phyloP scores from a whole-genome alignment of 2,113 vertebrate species.

The Melospiza melodia region DNA sequence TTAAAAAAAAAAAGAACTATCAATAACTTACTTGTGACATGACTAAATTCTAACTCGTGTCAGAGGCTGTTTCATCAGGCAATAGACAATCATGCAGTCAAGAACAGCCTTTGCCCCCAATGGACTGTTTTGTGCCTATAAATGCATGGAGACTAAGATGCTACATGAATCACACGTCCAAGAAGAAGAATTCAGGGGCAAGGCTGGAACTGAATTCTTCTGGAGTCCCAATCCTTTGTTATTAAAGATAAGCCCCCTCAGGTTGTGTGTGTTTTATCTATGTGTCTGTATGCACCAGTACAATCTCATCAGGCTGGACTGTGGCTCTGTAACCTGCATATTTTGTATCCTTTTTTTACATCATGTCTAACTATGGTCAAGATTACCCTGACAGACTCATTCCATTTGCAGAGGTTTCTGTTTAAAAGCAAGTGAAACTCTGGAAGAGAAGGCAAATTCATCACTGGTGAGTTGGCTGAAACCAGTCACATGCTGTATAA shows the following conservation, averaged over 20 bases:
- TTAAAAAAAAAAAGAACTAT: background rate
- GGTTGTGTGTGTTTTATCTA: background rate
- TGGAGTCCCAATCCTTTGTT: background rate
- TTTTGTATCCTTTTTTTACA: background rate
- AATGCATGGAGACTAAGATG: background rate
- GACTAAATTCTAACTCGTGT: background rate
- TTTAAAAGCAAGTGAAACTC: constrained; percentile 46
- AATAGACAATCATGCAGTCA: background rate
- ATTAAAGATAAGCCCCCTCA: background rate
- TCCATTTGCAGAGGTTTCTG: constrained; percentile 29
- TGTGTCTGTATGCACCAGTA: background rate
- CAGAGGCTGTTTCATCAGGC: background rate
- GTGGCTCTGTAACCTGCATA: background rate
- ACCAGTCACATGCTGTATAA: constrained; percentile 57
- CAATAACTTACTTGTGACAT: background rate
- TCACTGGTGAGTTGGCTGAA: constrained; percentile 64
- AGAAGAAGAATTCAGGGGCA: background rate
- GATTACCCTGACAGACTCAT: constrained; percentile 14
- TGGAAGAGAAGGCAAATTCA: constrained; percentile 42
- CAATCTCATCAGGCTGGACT: background rate
- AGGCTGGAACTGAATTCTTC: background rate
- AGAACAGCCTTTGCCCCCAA: background rate
- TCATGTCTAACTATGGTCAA: constrained; percentile 30
- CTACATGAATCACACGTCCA: background rate
- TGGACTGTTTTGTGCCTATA: background rate